A percentile compares a stretch with the other conserved stretches of the same genome.
phyloP scores from a whole-genome alignment of 2,113 vertebrate species.

The Cettia cetti region DNA sequence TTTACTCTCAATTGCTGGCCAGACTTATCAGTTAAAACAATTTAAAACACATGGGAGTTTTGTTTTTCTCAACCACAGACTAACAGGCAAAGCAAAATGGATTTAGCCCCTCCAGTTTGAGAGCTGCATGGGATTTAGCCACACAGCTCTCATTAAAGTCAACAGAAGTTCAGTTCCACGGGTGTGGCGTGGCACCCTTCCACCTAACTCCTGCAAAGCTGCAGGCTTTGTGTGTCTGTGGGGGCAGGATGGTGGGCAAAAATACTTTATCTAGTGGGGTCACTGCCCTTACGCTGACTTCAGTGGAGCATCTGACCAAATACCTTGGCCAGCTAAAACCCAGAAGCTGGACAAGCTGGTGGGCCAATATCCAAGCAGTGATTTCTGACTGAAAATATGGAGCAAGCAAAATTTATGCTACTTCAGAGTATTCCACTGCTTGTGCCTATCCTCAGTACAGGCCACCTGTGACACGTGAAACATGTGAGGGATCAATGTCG shows the following conservation, averaged over 20 bases:
- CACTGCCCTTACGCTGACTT: not conserved
- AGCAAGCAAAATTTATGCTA: not conserved
- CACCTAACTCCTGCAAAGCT: not conserved
- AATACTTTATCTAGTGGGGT: not conserved
- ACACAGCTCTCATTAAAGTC: not conserved
- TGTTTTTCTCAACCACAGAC: not conserved
- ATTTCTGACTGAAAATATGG: not conserved
- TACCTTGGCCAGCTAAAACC: not conserved
- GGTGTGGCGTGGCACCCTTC: slow-evolving; percentile 9
- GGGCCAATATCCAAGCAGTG: not conserved
- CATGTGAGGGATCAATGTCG: not conserved
- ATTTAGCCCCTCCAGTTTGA: slow-evolving; percentile 31
- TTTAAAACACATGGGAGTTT: slow-evolving; percentile 47
- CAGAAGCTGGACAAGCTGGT: not conserved
- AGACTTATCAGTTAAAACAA: slow-evolving; percentile 51
- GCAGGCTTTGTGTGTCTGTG: not conserved
- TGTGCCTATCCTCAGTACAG: not conserved
- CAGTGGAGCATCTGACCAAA: not conserved
- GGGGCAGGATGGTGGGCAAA: not conserved
- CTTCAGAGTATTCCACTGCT: not conserved
- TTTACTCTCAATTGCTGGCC: slow-evolving; percentile 42
- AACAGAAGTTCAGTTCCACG: slow-evolving; percentile 6
- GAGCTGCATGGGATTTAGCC: slow-evolving; percentile 2
- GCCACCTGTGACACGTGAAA: not conserved
- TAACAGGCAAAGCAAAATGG: not conserved